These are phyloP conservation scores for Alcedo atthis DNA, from an alignment of 2,797 vertebrate genomes.

Conservation along the genomic window DNA sequence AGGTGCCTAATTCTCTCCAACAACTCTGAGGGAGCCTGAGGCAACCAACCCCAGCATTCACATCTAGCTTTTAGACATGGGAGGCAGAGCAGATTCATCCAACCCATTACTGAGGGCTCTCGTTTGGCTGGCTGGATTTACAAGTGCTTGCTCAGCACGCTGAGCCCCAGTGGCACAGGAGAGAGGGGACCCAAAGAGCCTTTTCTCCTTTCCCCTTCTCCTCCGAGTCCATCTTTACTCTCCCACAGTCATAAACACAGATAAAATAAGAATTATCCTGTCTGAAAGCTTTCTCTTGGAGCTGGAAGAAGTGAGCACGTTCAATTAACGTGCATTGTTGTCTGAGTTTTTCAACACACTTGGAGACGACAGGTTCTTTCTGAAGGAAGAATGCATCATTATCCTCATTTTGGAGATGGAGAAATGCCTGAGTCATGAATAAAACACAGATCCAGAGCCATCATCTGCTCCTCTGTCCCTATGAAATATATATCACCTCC, in stretches of 20 bases:
- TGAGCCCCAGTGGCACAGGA: background rate
- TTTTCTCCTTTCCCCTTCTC: background rate
- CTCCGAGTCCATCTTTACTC: background rate
- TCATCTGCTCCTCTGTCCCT: background rate
- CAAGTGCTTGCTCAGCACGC: conserved; percentile 13
- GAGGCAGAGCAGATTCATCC: conserved; percentile 38
- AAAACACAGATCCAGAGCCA: background rate
- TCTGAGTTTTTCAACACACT: background rate
- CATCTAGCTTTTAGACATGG: conserved; percentile 3
- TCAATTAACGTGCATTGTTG: background rate
- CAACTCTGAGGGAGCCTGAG: background rate
- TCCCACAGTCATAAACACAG: background rate
- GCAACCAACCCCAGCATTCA: background rate
- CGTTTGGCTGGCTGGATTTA: conserved; percentile 29
- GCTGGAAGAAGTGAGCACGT: background rate
- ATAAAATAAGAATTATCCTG: background rate
- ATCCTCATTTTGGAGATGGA: background rate
- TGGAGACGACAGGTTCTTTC: background rate
- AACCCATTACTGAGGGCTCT: background rate
- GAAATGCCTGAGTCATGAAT: background rate
- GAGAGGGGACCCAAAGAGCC: background rate
- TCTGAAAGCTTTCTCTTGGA: background rate
- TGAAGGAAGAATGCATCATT: conserved; percentile 9
- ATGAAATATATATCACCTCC: background rate
- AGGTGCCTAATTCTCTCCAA: conserved; percentile 36